Conservation (phyloP, 2,888 invertebrate genomes). For the Drosophila dives region DNA sequence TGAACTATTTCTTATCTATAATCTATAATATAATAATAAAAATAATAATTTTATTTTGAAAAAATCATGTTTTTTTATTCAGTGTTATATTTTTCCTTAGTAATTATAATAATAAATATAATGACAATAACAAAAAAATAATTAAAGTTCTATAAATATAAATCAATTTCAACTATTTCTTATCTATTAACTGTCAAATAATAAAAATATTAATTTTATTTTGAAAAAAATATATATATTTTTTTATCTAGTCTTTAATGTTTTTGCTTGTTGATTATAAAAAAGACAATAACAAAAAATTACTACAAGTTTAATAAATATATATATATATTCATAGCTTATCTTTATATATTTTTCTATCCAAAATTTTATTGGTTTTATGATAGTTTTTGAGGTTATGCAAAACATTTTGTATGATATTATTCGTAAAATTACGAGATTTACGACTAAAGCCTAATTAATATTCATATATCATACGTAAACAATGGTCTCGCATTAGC, state of each 20-base stretch:
- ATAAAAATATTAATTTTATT: too few relatives aligned
- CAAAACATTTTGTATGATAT: not conserved
- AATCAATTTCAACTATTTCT: too few relatives aligned
- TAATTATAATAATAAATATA: too few relatives aligned
- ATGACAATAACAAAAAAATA: too few relatives aligned
- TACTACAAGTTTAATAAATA: not conserved
- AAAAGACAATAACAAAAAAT: not conserved
- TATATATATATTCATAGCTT: not conserved
- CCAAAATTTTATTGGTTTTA: not conserved
- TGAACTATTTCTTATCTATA: too few relatives aligned
- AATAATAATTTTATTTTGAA: too few relatives aligned
- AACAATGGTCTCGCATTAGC: constrained; percentile 31
- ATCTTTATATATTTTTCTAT: not conserved
- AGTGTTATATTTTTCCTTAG: not conserved
- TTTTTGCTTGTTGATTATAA: not conserved
- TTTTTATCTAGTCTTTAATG: too few relatives aligned
- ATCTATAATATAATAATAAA: too few relatives aligned
- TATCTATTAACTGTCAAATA: too few relatives aligned
- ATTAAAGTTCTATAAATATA: too few relatives aligned
- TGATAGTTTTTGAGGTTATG: constrained; percentile 1
- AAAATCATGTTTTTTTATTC: not conserved
- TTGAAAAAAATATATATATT: too few relatives aligned
- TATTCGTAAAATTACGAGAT: not conserved
- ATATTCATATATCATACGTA: constrained; percentile 20
- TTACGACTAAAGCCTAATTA: not conserved